Conservation (phyloP, 2,888 invertebrate species). For the Oligia latruncula region DNA sequence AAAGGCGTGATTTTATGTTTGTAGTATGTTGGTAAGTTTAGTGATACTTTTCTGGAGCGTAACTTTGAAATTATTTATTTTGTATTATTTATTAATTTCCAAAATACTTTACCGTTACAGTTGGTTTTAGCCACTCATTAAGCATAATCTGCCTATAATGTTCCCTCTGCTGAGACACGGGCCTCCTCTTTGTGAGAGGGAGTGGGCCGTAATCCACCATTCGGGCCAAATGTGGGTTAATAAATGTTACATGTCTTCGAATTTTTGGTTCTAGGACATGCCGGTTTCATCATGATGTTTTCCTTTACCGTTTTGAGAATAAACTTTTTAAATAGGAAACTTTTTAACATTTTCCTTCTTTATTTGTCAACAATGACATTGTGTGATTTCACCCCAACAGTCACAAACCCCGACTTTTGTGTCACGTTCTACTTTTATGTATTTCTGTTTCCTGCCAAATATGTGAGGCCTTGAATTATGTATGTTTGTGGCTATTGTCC, state of each 20-base stretch:
- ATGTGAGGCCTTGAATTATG: constrained; percentile 50
- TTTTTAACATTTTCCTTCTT: neutral
- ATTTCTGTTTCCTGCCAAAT: constrained; percentile 45
- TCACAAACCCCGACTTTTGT: neutral
- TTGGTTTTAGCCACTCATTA: neutral
- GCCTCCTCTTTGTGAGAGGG: neutral
- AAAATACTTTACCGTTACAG: no score
- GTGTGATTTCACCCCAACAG: neutral
- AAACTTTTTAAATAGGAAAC: neutral
- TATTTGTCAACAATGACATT: neutral
- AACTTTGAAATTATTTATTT: no score
- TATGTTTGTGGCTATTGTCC: constrained; percentile 48
- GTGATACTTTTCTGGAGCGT: no score
- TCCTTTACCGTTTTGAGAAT: neutral
- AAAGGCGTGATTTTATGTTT: no score
- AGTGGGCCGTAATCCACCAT: neutral
- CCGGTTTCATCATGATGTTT: neutral
- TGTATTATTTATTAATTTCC: no score
- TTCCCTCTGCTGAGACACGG: neutral
- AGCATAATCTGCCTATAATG: neutral
- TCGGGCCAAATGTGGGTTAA: neutral
- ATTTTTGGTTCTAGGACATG: neutral
- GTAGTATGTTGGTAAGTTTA: no score
- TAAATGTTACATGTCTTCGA: neutral
- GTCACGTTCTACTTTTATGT: constrained; percentile 64